Conservation (phyloP, 2,113 vertebrate genomes). For the Melanostigma gelatinosum region DNA sequence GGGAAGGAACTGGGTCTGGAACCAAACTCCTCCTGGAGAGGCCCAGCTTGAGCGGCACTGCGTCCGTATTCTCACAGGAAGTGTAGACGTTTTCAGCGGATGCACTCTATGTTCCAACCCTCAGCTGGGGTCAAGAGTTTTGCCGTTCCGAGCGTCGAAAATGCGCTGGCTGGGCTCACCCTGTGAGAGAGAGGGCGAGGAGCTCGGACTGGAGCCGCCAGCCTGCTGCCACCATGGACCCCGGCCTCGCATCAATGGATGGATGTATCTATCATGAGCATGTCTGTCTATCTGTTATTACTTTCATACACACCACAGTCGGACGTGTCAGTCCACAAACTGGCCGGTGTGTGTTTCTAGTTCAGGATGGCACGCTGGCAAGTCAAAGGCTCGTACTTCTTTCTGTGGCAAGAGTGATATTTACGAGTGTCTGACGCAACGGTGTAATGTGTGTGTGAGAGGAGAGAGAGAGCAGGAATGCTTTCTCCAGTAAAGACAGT, state of each 20-base stretch:
- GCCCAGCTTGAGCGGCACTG: background rate
- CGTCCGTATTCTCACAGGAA: background rate
- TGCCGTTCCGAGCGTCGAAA: background rate
- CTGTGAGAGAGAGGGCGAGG: background rate
- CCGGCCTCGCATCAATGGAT: background rate
- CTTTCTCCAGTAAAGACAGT: constrained; percentile 30
- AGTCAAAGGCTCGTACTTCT: constrained; percentile 66
- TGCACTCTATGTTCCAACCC: background rate
- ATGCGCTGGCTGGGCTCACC: background rate
- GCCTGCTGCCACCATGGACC: background rate
- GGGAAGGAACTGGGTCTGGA: background rate
- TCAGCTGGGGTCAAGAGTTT: background rate
- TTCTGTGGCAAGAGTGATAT: constrained; percentile 51
- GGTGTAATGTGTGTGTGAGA: constrained; percentile 16
- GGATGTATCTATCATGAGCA: background rate
- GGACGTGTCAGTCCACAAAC: constrained; percentile 23
- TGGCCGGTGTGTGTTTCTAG: constrained; percentile 32
- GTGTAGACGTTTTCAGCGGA: background rate
- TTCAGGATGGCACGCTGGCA: constrained; percentile 59
- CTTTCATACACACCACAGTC: constrained; percentile 12
- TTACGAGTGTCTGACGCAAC: constrained; percentile 55
- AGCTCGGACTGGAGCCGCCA: background rate
- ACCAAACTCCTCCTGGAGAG: background rate
- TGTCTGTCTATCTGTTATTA: constrained; percentile 24
- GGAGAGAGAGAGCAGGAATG: constrained; percentile 23